Percentiles rank a stretch among this genome's conserved stretches.
Evolutionary conservation across 2,888 invertebrate species (phyloP).

Genomic region (Cheilosia soror): DNA sequence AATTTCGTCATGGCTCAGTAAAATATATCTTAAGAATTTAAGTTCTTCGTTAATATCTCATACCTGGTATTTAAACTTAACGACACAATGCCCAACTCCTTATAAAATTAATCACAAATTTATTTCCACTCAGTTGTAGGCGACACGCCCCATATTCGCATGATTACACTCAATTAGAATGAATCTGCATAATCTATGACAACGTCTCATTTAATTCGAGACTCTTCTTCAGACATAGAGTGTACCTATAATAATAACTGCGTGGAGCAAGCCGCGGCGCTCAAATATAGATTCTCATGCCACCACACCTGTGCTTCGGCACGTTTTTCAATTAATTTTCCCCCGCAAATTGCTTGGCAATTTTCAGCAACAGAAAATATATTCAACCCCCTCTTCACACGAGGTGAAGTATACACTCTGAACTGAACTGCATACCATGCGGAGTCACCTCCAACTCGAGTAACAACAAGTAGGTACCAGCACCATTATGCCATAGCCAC

Average conservation of each 20-base stretch:
- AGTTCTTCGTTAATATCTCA: no score
- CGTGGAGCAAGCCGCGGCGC: background rate
- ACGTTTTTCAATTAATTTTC: conserved; percentile 61
- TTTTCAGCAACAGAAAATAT: background rate
- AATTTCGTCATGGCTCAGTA: no score
- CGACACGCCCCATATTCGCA: conserved; percentile 46
- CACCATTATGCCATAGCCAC: conserved; percentile 8
- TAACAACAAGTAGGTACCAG: background rate
- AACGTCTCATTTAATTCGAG: conserved; percentile 18
- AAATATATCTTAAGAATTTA: no score
- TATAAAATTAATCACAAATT: conserved; percentile 21
- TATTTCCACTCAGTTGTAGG: conserved; percentile 16
- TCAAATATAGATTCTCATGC: conserved; percentile 34
- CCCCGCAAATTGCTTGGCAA: conserved; percentile 7
- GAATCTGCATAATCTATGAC: conserved; percentile 59
- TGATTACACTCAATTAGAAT: conserved; percentile 52
- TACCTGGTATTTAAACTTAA: background rate
- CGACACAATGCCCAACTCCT: conserved; percentile 2
- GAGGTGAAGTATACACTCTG: background rate
- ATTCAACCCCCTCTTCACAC: background rate
- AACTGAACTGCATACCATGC: background rate
- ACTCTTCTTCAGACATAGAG: conserved; percentile 28
- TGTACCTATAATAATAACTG: conserved; percentile 1
- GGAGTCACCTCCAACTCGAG: conserved; percentile 29
- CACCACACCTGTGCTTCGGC: conserved; percentile 59